Evolutionary conservation across 2,888 invertebrate species (phyloP), one percentile per base, ranked within the genome.

Genomic region (Lissocephala sabroskyi): DNA sequence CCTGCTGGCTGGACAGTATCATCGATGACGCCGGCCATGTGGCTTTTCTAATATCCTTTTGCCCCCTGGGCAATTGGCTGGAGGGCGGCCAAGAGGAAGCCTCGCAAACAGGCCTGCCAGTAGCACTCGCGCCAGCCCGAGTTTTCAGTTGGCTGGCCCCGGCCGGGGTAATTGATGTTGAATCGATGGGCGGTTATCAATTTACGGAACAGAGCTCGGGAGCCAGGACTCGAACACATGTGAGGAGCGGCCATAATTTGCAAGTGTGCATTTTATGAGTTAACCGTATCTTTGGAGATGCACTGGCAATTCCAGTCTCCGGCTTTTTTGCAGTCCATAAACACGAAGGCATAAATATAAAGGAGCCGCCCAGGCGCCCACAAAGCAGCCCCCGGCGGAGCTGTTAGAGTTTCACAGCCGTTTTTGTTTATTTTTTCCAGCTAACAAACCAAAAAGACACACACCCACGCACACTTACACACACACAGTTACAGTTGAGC

Each of bases 11-110:
- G 14, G 10, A n/a, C n/a, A n/a, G n/a, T n/a, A n/a, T n/a, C 16
- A 35, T 35, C 17, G 9, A 13, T 5, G 3, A 9, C 35, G 9
- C 3, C 35, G 10, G 16, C 35, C 33, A 33, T 42, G 52, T 45
- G 53, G 55, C 45, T 58, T 58, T 68, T 68, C 68, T 62, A 65
- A 71, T 65, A 61, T 71, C 67, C 56, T 53, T 41, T 50, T 36
- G 45, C 48, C 37, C 43, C 41, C n/a, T n/a, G n/a, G 19, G 28
- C 26, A 26, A 40, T 29, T 29, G 7, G 14, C 33, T 37, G 39
- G 23, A 23, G 3, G 23, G 23, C n/a, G n/a, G n/a, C n/a, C n/a
- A n/a, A n/a, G n/a, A n/a, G n/a, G n/a, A n/a, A n/a, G n/a, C n/a
- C n/a, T n/a, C n/a, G n/a, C n/a, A n/a, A n/a, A n/a, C n/a, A n/a